Evolutionary conservation across 2,888 invertebrate species (phyloP).

Genomic region (Enchytraeus crypticus): DNA sequence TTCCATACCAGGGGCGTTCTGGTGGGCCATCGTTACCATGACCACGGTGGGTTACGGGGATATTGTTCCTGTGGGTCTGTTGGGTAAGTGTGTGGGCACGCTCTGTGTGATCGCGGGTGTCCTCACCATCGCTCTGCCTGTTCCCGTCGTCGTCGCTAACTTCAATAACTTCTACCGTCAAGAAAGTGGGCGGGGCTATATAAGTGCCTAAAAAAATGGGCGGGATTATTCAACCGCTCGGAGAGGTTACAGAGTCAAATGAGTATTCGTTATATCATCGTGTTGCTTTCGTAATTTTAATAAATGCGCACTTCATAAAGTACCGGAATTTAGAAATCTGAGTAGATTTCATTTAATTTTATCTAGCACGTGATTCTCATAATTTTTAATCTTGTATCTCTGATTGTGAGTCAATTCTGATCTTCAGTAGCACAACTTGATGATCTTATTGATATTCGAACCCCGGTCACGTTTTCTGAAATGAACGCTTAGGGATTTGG

Average conservation of each 20-base stretch:
- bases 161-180: slow-evolving; percentile 34
- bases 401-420: no score
- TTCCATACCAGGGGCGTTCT: slow-evolving; percentile 46
- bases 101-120: slow-evolving; percentile 32
- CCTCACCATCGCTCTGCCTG: slow-evolving; percentile 32
- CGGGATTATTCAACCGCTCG: no score
- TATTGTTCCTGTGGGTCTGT: slow-evolving; percentile 31
- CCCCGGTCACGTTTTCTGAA: no score
- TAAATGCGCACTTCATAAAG: no score
- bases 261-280: background rate
- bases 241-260: background rate
- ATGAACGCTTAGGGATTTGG: no score
- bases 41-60: slow-evolving; percentile 34
- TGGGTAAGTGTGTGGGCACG: slow-evolving; percentile 31
- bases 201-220: background rate
- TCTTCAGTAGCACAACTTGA: no score
- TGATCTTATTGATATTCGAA: no score
- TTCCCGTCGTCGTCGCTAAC: slow-evolving; percentile 34
- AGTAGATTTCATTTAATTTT: no score
- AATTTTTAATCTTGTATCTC: no score
- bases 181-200: slow-evolving; percentile 20
- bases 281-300: no score
- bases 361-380: no score
- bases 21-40: slow-evolving; percentile 46
- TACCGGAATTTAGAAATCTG: no score